A percentile compares a stretch with the other conserved stretches of the same genome.
Evolutionary conservation across 2,113 vertebrate genomes (phyloP).

Genomic region (Puntigrus tetrazona): DNA sequence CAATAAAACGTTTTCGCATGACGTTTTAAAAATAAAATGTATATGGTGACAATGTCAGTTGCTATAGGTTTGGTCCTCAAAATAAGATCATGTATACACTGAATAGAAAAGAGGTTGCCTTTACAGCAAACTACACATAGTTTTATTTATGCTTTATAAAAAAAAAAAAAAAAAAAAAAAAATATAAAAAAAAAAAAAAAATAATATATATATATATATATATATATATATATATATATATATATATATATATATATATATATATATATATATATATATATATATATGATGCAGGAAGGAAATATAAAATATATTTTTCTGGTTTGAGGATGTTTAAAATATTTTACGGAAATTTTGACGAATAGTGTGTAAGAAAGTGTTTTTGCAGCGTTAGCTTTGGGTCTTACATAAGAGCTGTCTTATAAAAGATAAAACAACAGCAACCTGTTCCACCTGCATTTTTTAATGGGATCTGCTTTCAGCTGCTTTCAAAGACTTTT

Average conservation of each 20-base stretch:
- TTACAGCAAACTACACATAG: not conserved
- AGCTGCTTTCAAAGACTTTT: slow-evolving; percentile 9
- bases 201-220: no score
- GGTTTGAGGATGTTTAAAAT: not conserved
- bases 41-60: not conserved
- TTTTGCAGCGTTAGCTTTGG: not conserved
- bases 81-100: not conserved
- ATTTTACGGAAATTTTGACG: not conserved
- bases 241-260: no score
- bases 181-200: not conserved
- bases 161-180: not conserved
- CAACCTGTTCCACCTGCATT: not conserved
- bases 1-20: not conserved
- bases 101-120: not conserved
- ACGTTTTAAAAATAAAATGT: not conserved
- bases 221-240: no score
- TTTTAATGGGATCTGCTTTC: slow-evolving; percentile 5
- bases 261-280: no score
- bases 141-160: not conserved
- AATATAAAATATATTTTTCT: no score
- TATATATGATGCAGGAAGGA: no score
- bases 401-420: not conserved
- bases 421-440: not conserved
- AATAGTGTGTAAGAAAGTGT: not conserved
- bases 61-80: not conserved